Evolutionary conservation across 1,140 invertebrate species (phyloP).

Genomic region (Pollicipes pollicipes): DNA sequence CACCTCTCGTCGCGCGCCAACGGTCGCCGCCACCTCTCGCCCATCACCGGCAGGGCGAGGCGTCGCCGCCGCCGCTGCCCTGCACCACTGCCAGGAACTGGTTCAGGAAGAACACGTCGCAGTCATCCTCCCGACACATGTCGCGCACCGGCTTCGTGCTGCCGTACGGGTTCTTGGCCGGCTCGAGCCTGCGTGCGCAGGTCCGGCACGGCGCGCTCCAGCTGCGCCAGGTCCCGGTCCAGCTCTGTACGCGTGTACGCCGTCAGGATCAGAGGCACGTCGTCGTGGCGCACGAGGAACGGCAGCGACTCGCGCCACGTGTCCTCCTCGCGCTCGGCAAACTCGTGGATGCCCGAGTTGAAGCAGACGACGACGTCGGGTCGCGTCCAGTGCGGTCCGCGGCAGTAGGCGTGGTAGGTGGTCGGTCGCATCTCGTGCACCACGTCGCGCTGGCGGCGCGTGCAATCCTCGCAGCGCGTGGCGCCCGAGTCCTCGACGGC

Average conservation of each 20-base stretch:
- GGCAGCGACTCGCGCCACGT: slow-evolving; percentile 11
- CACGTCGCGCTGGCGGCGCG: background rate
- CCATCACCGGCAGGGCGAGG: too few relatives aligned
- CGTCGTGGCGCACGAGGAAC: background rate
- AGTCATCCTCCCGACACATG: slow-evolving; percentile 4
- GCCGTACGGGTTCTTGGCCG: slow-evolving; percentile 11
- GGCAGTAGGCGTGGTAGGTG: slow-evolving; percentile 14
- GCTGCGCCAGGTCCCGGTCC: slow-evolving; percentile 5
- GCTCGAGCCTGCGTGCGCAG: background rate
- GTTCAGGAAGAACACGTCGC: slow-evolving; percentile 12
- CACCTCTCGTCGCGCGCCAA: too few relatives aligned
- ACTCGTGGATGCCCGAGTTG: slow-evolving; percentile 15
- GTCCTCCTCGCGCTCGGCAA: slow-evolving; percentile 4
- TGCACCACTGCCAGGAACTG: slow-evolving; percentile 8
- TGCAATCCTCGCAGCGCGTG: slow-evolving; percentile 12
- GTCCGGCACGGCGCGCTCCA: slow-evolving; percentile 3
- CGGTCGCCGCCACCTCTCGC: too few relatives aligned
- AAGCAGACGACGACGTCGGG: slow-evolving; percentile 12
- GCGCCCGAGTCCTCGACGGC: slow-evolving; percentile 14
- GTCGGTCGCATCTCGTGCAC: slow-evolving; percentile 15
- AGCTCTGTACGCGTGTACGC: slow-evolving; percentile 14
- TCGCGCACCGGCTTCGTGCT: slow-evolving; percentile 13
- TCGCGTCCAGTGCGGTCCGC: slow-evolving; percentile 1
- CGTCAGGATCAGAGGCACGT: slow-evolving; percentile 13
- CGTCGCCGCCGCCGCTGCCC: too few relatives aligned